Conservation (phyloP, 2,113 vertebrate genomes). For the Pseudolaguvia tuberculata region DNA sequence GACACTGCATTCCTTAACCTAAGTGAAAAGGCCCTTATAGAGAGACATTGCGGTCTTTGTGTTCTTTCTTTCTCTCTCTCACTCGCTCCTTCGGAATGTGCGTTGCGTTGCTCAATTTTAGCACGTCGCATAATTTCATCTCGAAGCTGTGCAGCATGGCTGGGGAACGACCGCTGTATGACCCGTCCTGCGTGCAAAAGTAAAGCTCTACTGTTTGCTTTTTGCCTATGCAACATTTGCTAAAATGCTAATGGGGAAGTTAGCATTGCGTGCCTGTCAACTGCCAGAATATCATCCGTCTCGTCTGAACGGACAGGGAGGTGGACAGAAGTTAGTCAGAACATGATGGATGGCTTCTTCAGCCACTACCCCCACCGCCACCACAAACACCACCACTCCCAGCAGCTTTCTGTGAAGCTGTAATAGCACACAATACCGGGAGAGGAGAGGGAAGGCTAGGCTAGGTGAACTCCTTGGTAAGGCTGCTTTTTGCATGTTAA, state of each 20-base stretch:
- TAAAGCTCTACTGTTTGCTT: constrained; percentile 22
- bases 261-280: constrained; percentile 56
- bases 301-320: constrained; percentile 59
- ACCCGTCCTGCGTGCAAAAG: constrained; percentile 29
- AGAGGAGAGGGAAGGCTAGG: constrained; percentile 9
- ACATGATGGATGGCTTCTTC: constrained; percentile 67
- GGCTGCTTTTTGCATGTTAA: constrained; percentile 65
- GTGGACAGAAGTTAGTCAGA: constrained; percentile 68
- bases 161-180: constrained; percentile 55
- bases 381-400: too few species aligned
- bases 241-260: constrained; percentile 60
- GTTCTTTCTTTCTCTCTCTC: constrained; percentile 52
- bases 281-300: constrained; percentile 63
- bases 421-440: constrained; percentile 43
- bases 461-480: constrained; percentile 42
- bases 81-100: constrained; percentile 60
- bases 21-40: constrained; percentile 60
- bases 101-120: constrained; percentile 61
- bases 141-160: constrained; percentile 33
- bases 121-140: constrained; percentile 56
- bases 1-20: constrained; percentile 54
- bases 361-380: background rate
- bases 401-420: constrained; percentile 44
- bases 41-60: constrained; percentile 64
- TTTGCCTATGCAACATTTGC: constrained; percentile 26